Evolutionary conservation across 2,888 invertebrate species (phyloP), one percentile per base, ranked within the genome.

Genomic region (Fissipunctia ypsillon): DNA sequence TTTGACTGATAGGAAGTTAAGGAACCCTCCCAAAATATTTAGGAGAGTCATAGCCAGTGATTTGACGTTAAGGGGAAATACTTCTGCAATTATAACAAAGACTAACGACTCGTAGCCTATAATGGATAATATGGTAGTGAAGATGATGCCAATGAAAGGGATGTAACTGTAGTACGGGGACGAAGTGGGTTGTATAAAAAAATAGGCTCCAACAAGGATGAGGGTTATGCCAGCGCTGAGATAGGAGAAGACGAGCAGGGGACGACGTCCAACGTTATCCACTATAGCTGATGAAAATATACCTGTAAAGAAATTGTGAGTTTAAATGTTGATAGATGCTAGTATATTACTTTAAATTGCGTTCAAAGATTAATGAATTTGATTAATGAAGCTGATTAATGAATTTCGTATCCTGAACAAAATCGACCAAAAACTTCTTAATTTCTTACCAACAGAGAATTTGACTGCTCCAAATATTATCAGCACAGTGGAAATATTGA

Each of bases 41-140:
- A 94, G 89, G 0, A 94, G 81, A 0, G 96, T 96, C 72, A 97
- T 94, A 0, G 97, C 97, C 0, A 95, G 88, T 1, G 96, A 95
- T 87, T 97, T 97, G 0, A 97, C 95, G 80, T 97, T 97, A 3
- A 97, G 91, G 0, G 97, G 96, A 76, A 97, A 97, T 16, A 97
- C 89, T 88, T 97, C 97, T 0, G 96, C 96, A 35, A 96, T 92
- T 73, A 97, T 93, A 76, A 60, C 28, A 28, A 28, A 16, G 16
- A 67, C 60, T 16, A 60, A 41, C 3, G 96, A 96, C 71, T 95
- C 95, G 60, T 96, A 93, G 0, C 97, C 97, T 45, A 95, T 50
- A 16, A 89, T 90, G 0, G 93, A 90, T 1, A 92, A 84, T 0
- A 94, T 86, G 16, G 87, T 90, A 0, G 91, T 88, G 3, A 89